Percentiles rank a stretch among this genome's conserved stretches.
These are phyloP conservation scores for Elysia crispata DNA, from an alignment of 2,888 invertebrate genomes.

Conservation along the genomic window DNA sequence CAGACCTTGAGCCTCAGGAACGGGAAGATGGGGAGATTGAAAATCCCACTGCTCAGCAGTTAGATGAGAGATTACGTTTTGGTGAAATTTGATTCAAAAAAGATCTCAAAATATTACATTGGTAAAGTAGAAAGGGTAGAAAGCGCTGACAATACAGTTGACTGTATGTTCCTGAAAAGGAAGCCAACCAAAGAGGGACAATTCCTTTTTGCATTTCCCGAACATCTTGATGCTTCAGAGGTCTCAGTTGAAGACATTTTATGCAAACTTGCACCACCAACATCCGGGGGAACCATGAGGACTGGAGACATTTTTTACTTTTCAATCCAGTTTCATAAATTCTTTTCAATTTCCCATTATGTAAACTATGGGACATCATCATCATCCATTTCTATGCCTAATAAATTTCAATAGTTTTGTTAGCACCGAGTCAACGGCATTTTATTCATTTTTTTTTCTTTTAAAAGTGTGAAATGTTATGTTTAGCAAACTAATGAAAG, in stretches of 20 bases:
- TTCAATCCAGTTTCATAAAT: background rate
- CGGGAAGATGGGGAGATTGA: background rate
- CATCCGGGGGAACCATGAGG: background rate
- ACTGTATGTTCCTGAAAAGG: background rate
- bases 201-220: background rate
- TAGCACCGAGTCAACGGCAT: too few species aligned
- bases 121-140: background rate
- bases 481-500: background rate
- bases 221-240: conserved; percentile 3
- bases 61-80: background rate
- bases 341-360: background rate
- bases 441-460: background rate
- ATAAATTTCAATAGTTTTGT: too few species aligned
- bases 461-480: background rate
- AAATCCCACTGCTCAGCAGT: background rate
- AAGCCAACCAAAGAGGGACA: background rate
- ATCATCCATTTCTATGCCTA: too few species aligned
- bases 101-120: background rate
- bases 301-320: background rate
- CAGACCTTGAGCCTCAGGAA: background rate
- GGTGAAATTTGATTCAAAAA: background rate
- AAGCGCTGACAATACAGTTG: background rate
- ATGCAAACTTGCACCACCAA: conserved; percentile 3
- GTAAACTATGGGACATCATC: background rate
- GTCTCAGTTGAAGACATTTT: background rate